Evolutionary conservation across 2,113 vertebrate genomes (phyloP).

Genomic region (Leptosomus discolor): DNA sequence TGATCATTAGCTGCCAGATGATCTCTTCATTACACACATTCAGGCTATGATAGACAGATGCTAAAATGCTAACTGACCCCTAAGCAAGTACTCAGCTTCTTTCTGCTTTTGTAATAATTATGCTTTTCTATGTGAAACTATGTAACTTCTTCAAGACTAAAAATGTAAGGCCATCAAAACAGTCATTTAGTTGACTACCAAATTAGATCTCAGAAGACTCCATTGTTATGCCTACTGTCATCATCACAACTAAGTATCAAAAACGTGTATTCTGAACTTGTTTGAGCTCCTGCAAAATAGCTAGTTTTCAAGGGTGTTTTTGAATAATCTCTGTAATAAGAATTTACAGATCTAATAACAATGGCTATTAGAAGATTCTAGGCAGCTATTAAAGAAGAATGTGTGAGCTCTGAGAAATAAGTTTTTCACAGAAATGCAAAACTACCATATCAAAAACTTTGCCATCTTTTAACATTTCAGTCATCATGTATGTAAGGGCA

Average conservation of each 20-base stretch:
- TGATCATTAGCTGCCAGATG: not conserved
- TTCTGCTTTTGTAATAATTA: not conserved
- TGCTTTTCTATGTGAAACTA: not conserved
- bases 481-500: not conserved
- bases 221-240: not conserved
- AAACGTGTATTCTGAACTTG: not conserved
- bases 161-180: not conserved
- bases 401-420: not conserved
- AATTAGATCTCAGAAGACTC: not conserved
- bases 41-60: not conserved
- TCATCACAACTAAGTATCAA: not conserved
- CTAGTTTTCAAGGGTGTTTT: not conserved
- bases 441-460: not conserved
- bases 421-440: not conserved
- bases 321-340: not conserved
- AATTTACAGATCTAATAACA: not conserved
- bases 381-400: not conserved
- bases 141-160: not conserved
- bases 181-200: not conserved
- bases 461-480: not conserved
- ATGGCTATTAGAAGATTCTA: not conserved
- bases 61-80: not conserved
- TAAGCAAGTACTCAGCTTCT: not conserved
- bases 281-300: not conserved
- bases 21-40: not conserved